Conservation (phyloP, 2,113 vertebrate genomes). For the Furnarius figulus region DNA sequence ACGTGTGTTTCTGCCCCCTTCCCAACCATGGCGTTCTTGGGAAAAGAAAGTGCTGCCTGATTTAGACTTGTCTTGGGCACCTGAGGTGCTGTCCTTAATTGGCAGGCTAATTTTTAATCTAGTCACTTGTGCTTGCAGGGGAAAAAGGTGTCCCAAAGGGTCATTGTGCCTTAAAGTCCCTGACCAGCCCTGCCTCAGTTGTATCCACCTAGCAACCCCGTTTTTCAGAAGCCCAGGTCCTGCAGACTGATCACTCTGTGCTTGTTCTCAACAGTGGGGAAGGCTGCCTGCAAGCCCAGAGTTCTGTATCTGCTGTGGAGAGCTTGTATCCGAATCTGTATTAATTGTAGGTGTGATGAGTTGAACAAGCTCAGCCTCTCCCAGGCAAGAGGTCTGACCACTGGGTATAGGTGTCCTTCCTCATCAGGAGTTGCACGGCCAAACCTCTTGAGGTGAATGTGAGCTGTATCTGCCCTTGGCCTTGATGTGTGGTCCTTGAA, state of each 20-base stretch:
- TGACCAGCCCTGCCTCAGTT: background rate
- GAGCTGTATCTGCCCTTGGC: background rate
- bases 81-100: constrained; percentile 42
- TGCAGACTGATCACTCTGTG: background rate
- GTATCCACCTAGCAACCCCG: background rate
- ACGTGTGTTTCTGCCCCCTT: fast-evolving
- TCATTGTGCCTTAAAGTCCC: background rate
- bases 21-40: background rate
- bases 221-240: background rate
- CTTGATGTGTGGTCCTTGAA: fast-evolving
- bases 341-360: background rate
- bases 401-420: background rate
- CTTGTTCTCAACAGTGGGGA: background rate
- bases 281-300: background rate
- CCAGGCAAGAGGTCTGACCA: background rate
- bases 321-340: background rate
- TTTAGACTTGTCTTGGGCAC: constrained; percentile 25
- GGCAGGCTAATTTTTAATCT: constrained; percentile 46
- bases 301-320: background rate
- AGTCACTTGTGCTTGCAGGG: background rate
- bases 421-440: background rate
- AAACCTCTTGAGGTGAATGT: background rate
- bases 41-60: background rate
- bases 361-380: background rate
- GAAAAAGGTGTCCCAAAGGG: background rate